Evolutionary conservation across 2,797 vertebrate genomes (phyloP), one percentile per base, ranked within the genome.

Genomic region (Tragopan temminckii): DNA sequence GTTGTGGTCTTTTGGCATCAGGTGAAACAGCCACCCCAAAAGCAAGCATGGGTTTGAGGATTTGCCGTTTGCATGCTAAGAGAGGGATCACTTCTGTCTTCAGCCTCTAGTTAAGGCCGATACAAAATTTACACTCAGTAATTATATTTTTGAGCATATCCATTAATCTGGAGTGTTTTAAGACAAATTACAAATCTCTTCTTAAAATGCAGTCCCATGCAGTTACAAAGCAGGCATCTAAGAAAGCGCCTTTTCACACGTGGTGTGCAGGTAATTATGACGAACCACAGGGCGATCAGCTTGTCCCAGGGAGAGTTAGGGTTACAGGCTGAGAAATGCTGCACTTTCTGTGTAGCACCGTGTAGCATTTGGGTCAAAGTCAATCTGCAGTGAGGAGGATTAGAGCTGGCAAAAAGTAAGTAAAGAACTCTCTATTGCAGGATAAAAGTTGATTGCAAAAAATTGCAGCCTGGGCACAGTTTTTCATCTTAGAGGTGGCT

Each of bases 401-500:
- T 92, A 95, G 76, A 80, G 33, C 64, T 81, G 61, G 53, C 19
- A 77, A 83, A 45, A 91, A 87, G 33, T 27, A 59, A 90, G 68
- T 66, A 68, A 90, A 88, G 71, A 87, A 38, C 42, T 66, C 83
- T 74, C 27, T 94, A 80, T 88, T 7, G 8, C 3, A 4, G 79
- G 61, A 62, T 72, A 79, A 78, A 91, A 88, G 74, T 63, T 63
- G 70, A 76, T 76, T 66, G 67, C 63, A 92, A 75, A 93, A 92
- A 78, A 35, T 25, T 78, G 36, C 53, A 78, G 2, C 85, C 66
- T 36, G 69, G 58, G 38, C 80, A 55, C 72, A 58, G 17, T 63
- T 90, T 90, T 89, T 93, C 36, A 13, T 87, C 74, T 89, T 14
- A 0, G 63, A 67, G 62, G 38, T 62, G 43, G 33, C 52, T 75